These are phyloP conservation scores for Euura lappo DNA, from an alignment of 1,140 invertebrate species.

Conservation along the genomic window DNA sequence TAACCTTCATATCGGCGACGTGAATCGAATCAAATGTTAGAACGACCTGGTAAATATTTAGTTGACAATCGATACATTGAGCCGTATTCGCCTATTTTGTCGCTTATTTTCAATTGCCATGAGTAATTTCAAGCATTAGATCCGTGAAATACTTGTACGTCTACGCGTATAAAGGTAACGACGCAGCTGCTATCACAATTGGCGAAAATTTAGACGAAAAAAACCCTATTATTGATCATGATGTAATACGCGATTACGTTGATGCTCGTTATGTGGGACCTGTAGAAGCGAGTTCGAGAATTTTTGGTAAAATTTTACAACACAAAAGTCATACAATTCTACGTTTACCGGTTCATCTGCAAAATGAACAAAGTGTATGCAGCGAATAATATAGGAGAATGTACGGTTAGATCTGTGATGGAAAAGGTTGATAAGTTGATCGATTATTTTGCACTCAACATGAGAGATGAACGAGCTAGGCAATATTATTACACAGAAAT, in stretches of 20 bases:
- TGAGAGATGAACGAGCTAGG: too few relatives aligned
- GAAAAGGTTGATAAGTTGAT: too few relatives aligned
- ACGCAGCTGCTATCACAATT: constrained; percentile 20
- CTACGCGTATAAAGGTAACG: constrained; percentile 22
- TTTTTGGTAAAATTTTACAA: constrained; percentile 17
- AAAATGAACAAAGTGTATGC: too few relatives aligned
- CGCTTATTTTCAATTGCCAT: constrained; percentile 21
- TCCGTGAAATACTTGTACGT: constrained; percentile 27
- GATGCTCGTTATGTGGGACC: constrained; percentile 6
- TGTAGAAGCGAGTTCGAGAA: constrained; percentile 23
- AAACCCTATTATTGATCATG: neutral
- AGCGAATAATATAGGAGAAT: too few relatives aligned
- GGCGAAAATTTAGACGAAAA: neutral
- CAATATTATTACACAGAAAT: too few relatives aligned
- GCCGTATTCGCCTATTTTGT: constrained; percentile 22
- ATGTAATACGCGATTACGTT: constrained; percentile 6
- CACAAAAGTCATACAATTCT: constrained; percentile 24
- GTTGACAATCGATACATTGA: constrained; percentile 6
- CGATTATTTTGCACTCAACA: too few relatives aligned
- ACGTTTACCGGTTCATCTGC: neutral
- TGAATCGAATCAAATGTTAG: neutral
- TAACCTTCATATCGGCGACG: constrained; percentile 24
- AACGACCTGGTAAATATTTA: neutral
- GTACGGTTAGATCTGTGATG: too few relatives aligned
- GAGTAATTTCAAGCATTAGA: constrained; percentile 19